Percentiles rank a stretch among this genome's conserved stretches.
phyloP scores from a whole-genome alignment of 2,797 vertebrate genomes.

The Pelodytes ibericus region DNA sequence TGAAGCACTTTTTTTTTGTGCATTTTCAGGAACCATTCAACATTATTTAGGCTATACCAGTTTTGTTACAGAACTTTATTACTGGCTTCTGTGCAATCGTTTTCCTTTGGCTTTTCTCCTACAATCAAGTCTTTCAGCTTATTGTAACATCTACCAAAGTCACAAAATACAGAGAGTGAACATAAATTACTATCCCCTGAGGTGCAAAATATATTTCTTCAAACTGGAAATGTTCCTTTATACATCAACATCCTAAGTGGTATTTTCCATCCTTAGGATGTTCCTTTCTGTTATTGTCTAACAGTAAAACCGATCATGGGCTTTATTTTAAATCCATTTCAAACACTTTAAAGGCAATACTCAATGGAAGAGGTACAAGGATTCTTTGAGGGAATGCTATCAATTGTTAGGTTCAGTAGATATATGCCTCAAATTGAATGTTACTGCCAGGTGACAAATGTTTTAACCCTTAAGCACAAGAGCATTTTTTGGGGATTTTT shows the following conservation, averaged over 20 bases:
- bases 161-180: not conserved
- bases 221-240: not conserved
- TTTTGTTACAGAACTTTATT: not conserved
- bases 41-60: not conserved
- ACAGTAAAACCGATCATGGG: no score
- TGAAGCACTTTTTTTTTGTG: not conserved
- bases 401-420: no score
- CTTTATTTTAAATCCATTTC: no score
- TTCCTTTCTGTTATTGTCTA: not conserved
- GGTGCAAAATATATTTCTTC: conserved; percentile 1
- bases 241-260: not conserved
- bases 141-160: not conserved
- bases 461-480: no score
- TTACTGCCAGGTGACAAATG: no score
- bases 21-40: not conserved
- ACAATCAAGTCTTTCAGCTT: not conserved
- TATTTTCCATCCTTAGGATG: not conserved
- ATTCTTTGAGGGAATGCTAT: no score
- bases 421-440: no score
- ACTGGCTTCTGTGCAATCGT: not conserved
- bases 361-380: no score
- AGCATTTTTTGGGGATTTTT: no score
- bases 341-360: no score
- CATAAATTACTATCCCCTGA: not conserved
- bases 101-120: conserved; percentile 10